Base-by-base conservation (phyloP, 1,140 invertebrate species). In the Galleria mellonella region DNA sequence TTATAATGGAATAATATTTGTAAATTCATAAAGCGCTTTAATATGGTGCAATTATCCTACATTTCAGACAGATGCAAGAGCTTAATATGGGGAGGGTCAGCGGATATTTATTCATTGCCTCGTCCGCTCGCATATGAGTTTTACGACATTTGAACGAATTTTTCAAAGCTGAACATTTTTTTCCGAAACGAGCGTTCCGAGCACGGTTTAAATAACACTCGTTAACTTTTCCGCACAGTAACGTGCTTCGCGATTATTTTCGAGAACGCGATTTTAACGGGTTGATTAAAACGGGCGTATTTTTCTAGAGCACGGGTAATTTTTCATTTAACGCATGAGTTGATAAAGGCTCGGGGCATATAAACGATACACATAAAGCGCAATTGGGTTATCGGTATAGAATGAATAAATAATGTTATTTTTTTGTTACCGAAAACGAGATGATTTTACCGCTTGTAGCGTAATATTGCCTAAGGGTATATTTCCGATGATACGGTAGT, bases 131-230 rank as follows among this genome's bases (percentile, higher is more conserved):
- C 56, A 69, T 77, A 78, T 75, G 73, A 72, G 72, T 73, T 77
- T 75, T 67, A 75, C 70, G 71, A 75, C 73, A 73, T 81, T 77
- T 71, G 55, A 47, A 55, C 41, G 35, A 72, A 67, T 72, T 72
- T 78, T 82, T 76, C 69, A 78, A 78, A 82, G 77, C 65, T 55
- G 40, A 59, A 55, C 63, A 63, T 55, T 74, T 77, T 75, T 74
- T 23, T 23, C 6, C 6, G 2, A 23, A 23, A 23, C 17, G 17
- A 23, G 17, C 17, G 17, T 23, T 23, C 17, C 17, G 17, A 6
- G 57, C 59, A 29, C 60, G 51, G 55, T 67, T 72, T 72, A 77
- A 79, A 83, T 78, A 79, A 63, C 73, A 60, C 75, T 79, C 78
- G 68, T 77, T 83, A 76, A 79, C 73, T 73, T 74, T 61, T 62